Conservation (phyloP, 2,797 vertebrate species). For the Gymnocypris eckloni region DNA sequence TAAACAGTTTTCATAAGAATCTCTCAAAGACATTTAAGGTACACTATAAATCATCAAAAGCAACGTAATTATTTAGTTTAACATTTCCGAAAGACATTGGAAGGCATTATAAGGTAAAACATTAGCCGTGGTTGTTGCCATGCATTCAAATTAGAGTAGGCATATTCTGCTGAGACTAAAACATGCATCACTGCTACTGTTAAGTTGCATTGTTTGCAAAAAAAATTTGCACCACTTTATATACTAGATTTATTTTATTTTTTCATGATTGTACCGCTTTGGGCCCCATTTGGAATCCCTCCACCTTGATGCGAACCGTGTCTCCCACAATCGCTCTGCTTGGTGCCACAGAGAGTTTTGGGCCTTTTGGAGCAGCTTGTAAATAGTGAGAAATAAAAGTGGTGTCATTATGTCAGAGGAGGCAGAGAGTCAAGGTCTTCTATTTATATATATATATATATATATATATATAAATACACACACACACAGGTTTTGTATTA, state of each 20-base stretch:
- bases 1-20: slow-evolving; percentile 19
- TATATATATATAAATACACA: not conserved
- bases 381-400: slow-evolving; percentile 20
- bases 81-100: not conserved
- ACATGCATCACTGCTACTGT: not conserved
- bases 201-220: not conserved
- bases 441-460: not conserved
- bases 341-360: slow-evolving; percentile 86
- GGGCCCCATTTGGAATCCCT: slow-evolving; percentile 88
- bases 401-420: not conserved
- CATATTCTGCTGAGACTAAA: not conserved
- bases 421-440: not conserved
- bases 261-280: slow-evolving; percentile 69
- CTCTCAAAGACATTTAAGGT: slow-evolving; percentile 12
- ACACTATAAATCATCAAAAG: slow-evolving; percentile 8
- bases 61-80: not conserved
- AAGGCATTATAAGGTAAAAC: not conserved
- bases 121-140: not conserved
- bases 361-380: slow-evolving; percentile 90
- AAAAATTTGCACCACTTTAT: slow-evolving; percentile 15
- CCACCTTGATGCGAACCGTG: slow-evolving; percentile 87
- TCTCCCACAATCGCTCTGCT: slow-evolving; percentile 88
- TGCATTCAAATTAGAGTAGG: slow-evolving; percentile 5
- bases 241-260: not conserved
- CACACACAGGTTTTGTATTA: no score